Conservation (phyloP, 2,797 vertebrate species). For the Cossypha dichroa region DNA sequence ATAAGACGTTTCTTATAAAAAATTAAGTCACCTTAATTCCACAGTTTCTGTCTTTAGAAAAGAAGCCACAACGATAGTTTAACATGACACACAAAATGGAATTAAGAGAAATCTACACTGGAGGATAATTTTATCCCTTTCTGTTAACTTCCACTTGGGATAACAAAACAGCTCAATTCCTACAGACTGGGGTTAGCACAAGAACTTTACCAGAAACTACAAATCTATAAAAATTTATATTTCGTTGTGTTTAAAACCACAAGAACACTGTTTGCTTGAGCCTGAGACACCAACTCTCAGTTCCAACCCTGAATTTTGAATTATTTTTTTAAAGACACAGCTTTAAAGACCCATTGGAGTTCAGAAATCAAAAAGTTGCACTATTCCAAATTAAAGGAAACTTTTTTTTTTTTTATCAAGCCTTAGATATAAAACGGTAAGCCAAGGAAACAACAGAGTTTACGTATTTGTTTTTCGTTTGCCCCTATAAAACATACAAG, state of each 20-base stretch:
- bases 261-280: slow-evolving; percentile 79
- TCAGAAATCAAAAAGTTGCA: slow-evolving; percentile 74
- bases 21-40: slow-evolving; percentile 79
- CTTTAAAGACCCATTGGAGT: slow-evolving; percentile 75
- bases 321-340: slow-evolving; percentile 71
- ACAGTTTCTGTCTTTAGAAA: slow-evolving; percentile 81
- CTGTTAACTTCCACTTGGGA: slow-evolving; percentile 69
- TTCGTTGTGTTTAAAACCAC: slow-evolving; percentile 72
- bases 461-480: slow-evolving; percentile 71
- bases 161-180: slow-evolving; percentile 72
- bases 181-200: slow-evolving; percentile 78
- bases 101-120: slow-evolving; percentile 80
- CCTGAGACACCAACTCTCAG: slow-evolving; percentile 77
- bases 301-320: slow-evolving; percentile 78
- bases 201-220: slow-evolving; percentile 77
- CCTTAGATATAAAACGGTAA: slow-evolving; percentile 80
- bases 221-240: slow-evolving; percentile 76
- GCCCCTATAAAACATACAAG: slow-evolving; percentile 82
- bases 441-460: slow-evolving; percentile 76
- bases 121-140: slow-evolving; percentile 65
- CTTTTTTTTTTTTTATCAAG: slow-evolving; percentile 71
- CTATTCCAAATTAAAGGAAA: slow-evolving; percentile 75
- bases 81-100: slow-evolving; percentile 87
- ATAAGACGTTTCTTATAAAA: slow-evolving; percentile 88
- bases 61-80: slow-evolving; percentile 79